Base-by-base conservation (phyloP, 2,888 invertebrate genomes). In the Scaptomyza parva region DNA sequence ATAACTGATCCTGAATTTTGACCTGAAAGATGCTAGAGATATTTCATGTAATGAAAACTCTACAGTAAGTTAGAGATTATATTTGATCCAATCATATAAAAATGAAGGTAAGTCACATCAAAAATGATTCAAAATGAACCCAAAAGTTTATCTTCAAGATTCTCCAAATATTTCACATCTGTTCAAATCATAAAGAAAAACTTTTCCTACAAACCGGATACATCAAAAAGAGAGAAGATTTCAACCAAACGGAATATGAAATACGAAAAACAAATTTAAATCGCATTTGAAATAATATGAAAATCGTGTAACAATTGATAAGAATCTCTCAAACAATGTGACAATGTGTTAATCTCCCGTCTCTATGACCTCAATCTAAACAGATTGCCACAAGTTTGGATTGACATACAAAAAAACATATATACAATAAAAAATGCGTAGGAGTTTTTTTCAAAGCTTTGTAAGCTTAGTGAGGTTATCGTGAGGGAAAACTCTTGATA, bases 261-360 rank as follows among this genome's bases (percentile, higher is more conserved):
- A 11, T 17, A 61, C 35, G 20, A 18, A 59, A 55, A 26, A 30
- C n/a, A 33, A 33, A n/a, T n/a, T 33, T 33, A n/a, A 0, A 24
- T 30, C 50, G 22, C 18, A 41, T 45, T 48, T 37, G 18, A 50
- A 57, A 57, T 83, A 84, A 86, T 74, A 66, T 59, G 66, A 86
- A 85, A 86, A 78, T 76, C 82, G 55, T 83, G 82, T 83, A 76
- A 74, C 72, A 70, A 57, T 82, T 72, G 82, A 82, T 82, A 82
- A 82, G 80, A 82, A 85, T 82, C 82, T 82, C 82, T 61, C 54
- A 47, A 60, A 73, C 71, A 80, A 70, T 83, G 76, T 58, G 80
- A 77, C 78, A 83, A 86, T 78, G 76, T 70, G 76, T 83, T 67
- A 76, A 86, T 86, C 80, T 69, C 54, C 18, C n/a, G n/a, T n/a